Conservation (phyloP, 1,140 invertebrate species). For the Drosophila mojavensis region DNA sequence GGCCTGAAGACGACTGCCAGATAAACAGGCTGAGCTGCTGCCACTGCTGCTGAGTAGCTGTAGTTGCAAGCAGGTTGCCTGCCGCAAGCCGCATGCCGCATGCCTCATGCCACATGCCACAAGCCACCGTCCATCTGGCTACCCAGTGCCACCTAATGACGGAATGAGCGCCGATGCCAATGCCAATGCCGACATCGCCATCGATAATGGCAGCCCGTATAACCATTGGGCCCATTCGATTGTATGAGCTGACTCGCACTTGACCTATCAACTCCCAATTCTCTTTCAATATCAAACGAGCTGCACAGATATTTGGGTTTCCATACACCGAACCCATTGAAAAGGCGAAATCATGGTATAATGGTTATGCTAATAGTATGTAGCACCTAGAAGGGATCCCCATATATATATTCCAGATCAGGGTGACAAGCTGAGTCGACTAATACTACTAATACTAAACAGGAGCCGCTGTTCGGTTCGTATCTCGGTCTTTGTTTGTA, state of each 20-base stretch:
- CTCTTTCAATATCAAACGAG: conserved; percentile 1
- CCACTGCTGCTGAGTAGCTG: conserved; percentile 27
- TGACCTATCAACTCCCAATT: conserved; percentile 21
- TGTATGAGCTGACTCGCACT: neutral
- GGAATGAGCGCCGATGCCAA: conserved; percentile 64
- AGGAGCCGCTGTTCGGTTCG: no score
- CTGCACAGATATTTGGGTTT: no score
- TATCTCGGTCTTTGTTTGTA: no score
- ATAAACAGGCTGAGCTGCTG: conserved; percentile 40
- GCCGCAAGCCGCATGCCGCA: conserved; percentile 32
- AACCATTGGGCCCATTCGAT: conserved; percentile 2
- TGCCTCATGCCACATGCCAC: conserved; percentile 30
- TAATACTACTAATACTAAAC: no score
- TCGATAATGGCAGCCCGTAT: conserved; percentile 48
- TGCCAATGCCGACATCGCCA: conserved; percentile 45
- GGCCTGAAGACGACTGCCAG: conserved; percentile 52
- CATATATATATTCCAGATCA: no score
- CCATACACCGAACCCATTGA: no score
- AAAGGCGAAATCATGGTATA: no score
- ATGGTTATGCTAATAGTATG: no score
- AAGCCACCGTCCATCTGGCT: conserved; percentile 35
- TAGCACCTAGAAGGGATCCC: no score
- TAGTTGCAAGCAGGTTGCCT: conserved; percentile 41
- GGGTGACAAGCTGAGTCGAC: no score
- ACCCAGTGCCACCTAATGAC: conserved; percentile 67